Evolutionary conservation across 2,797 vertebrate species (phyloP).

Genomic region (Delichon dasypus): DNA sequence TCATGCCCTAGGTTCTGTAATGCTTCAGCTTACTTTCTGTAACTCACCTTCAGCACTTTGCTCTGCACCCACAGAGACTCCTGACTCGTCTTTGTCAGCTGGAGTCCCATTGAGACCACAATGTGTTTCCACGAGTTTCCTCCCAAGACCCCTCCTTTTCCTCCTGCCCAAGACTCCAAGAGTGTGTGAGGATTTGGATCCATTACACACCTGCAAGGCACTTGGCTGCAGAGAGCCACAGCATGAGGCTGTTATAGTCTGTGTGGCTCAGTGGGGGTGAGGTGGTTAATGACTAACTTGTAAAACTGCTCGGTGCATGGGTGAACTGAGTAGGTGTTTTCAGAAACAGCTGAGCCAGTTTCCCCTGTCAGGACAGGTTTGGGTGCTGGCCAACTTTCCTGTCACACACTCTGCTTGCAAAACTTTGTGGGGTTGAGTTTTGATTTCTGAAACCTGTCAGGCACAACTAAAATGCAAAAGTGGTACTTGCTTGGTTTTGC

Average conservation of each 20-base stretch:
- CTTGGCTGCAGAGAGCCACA: neutral
- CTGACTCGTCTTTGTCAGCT: neutral
- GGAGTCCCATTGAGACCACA: neutral
- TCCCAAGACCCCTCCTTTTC: neutral
- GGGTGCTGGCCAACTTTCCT: constrained; percentile 42
- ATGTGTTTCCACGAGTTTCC: neutral
- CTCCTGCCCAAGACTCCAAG: neutral
- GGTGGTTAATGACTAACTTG: constrained; percentile 47
- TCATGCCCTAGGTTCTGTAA: neutral
- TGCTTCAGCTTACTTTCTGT: neutral
- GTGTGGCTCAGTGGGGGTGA: neutral
- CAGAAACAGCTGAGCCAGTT: constrained; percentile 53
- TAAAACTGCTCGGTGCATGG: neutral
- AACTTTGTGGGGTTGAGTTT: constrained; percentile 14
- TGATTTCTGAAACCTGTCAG: constrained; percentile 31
- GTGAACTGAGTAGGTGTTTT: constrained; percentile 58
- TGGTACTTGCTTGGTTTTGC: neutral
- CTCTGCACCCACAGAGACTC: neutral
- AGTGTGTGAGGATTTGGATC: neutral
- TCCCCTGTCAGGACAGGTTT: constrained; percentile 33
- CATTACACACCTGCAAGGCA: neutral
- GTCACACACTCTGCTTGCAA: constrained; percentile 11
- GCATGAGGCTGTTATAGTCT: neutral
- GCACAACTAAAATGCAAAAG: neutral
- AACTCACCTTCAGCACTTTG: neutral